Conservation (phyloP, 92 coral and sea anemone genomes). For the Porites cylindrica region DNA sequence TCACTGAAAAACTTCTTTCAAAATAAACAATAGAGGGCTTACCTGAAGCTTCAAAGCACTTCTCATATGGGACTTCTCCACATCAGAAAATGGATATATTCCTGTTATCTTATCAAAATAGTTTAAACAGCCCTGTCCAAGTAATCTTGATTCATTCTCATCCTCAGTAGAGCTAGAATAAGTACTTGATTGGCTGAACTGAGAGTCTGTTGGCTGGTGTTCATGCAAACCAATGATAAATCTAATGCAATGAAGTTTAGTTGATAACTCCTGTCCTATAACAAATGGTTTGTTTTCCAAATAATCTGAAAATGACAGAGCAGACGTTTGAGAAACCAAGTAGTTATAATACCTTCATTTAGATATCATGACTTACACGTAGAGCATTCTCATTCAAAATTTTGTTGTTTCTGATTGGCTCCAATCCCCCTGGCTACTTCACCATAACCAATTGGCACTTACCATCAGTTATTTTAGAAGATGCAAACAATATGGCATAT, state of each 20-base stretch:
- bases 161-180: constrained; percentile 8
- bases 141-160: constrained; percentile 16
- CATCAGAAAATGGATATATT: constrained; percentile 63
- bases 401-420: too few species aligned
- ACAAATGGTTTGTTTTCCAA: constrained; percentile 13
- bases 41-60: constrained; percentile 61
- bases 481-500: too few species aligned
- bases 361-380: too few species aligned
- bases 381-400: too few species aligned
- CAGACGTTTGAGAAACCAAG: background rate
- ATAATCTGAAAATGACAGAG: constrained; percentile 32
- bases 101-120: constrained; percentile 42
- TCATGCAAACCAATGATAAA: constrained; percentile 66
- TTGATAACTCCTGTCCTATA: constrained; percentile 35
- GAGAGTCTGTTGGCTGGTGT: background rate
- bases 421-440: too few species aligned
- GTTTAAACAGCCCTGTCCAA: constrained; percentile 38
- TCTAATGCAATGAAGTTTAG: constrained; percentile 61
- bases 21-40: background rate
- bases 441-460: too few species aligned
- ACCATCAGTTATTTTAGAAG: too few species aligned
- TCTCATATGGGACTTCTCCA: constrained; percentile 61
- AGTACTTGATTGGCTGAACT: constrained; percentile 16
- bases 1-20: too few species aligned
- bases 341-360: too few species aligned